A percentile compares a stretch with the other conserved stretches of the same genome.
Evolutionary conservation across 2,797 vertebrate species (phyloP).

Genomic region (Orestias chungarensis): DNA sequence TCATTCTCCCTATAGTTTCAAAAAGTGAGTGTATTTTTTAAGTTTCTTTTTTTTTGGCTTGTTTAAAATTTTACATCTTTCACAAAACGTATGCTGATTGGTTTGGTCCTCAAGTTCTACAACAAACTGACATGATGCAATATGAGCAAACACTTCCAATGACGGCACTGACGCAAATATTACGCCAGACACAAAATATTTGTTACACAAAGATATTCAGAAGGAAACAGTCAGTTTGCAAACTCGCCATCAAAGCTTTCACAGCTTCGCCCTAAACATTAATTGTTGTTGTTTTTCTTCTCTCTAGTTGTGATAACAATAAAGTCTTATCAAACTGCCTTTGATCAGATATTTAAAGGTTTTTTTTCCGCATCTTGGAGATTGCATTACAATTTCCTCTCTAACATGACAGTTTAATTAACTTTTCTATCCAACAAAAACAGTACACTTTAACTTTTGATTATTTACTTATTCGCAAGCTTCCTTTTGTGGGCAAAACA

Average conservation of each 20-base stretch:
- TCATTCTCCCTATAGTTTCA: background rate
- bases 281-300: background rate
- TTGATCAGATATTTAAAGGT: constrained; percentile 15
- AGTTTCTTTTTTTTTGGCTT: constrained; percentile 4
- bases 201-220: constrained; percentile 3
- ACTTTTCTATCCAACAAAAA: constrained; percentile 38
- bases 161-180: constrained; percentile 31
- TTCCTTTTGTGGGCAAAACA: constrained; percentile 18
- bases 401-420: constrained; percentile 67
- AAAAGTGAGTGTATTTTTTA: background rate
- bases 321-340: constrained; percentile 20
- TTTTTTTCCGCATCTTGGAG: constrained; percentile 14
- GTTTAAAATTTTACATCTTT: background rate
- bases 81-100: background rate
- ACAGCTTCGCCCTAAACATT: background rate
- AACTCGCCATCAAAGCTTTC: constrained; percentile 15
- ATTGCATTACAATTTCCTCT: constrained; percentile 52
- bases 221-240: constrained; percentile 6
- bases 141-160: constrained; percentile 8
- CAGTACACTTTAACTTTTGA: constrained; percentile 25
- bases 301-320: constrained; percentile 26
- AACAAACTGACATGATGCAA: constrained; percentile 31
- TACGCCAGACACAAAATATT: background rate
- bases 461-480: constrained; percentile 32
- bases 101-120: background rate